phyloP scores from a whole-genome alignment of 2,113 vertebrate species.

The Pristiophorus japonicus region DNA sequence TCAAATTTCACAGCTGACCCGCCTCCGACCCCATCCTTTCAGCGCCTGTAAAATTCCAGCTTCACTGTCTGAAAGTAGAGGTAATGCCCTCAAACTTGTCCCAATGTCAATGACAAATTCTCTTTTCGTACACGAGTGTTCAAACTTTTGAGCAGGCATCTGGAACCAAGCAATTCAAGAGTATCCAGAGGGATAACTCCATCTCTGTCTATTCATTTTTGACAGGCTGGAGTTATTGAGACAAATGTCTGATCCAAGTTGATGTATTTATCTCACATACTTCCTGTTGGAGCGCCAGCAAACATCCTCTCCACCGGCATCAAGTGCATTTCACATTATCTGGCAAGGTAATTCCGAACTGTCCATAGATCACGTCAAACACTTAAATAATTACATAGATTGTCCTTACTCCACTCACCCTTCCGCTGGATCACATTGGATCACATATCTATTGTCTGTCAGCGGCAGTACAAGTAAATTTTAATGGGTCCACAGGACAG shows the following conservation, averaged over 20 bases:
- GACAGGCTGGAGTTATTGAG: background rate
- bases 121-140: background rate
- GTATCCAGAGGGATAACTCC: too few species aligned
- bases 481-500: background rate
- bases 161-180: background rate
- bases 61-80: background rate
- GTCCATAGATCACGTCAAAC: background rate
- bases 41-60: too few species aligned
- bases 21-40: too few species aligned
- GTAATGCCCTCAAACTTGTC: background rate
- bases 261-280: background rate
- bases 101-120: background rate
- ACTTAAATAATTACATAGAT: background rate
- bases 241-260: background rate
- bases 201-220: background rate
- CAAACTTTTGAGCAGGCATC: background rate
- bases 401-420: background rate
- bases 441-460: background rate
- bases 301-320: background rate
- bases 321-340: background rate
- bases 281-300: background rate
- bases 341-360: background rate
- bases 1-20: too few species aligned
- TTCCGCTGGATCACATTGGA: background rate
- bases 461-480: constrained; percentile 14